Conservation (phyloP, 2,113 vertebrate species). For the Triplophysa tibetana region DNA sequence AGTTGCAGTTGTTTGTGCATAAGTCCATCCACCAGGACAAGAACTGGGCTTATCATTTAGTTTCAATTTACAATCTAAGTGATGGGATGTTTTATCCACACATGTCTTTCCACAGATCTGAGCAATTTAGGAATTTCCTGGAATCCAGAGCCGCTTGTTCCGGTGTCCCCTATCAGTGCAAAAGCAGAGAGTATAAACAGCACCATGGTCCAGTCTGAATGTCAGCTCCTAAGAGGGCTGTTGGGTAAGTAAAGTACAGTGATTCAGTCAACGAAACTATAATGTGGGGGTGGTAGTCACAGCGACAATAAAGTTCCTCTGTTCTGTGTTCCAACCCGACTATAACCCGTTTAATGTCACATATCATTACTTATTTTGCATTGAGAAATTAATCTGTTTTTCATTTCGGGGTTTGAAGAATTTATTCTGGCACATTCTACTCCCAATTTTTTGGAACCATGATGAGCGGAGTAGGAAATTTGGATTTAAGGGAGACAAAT, state of each 20-base stretch:
- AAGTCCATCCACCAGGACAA: not conserved
- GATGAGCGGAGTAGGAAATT: not conserved
- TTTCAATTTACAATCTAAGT: not conserved
- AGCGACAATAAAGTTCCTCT: not conserved
- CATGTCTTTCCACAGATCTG: not conserved
- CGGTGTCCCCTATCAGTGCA: not conserved
- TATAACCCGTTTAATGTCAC: not conserved
- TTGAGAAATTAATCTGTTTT: not conserved
- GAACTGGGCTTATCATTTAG: too few relatives aligned
- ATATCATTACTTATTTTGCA: not conserved
- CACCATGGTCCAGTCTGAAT: slow-evolving; percentile 46
- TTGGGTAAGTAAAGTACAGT: slow-evolving; percentile 39
- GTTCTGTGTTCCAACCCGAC: too few relatives aligned
- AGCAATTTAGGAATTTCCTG: not conserved
- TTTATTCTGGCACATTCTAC: not conserved
- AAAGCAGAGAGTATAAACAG: not conserved
- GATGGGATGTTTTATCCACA: not conserved
- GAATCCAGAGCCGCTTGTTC: not conserved
- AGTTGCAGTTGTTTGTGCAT: not conserved
- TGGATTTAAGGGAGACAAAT: slow-evolving; percentile 11
- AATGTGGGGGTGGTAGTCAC: not conserved
- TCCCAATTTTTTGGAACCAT: not conserved
- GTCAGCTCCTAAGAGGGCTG: slow-evolving; percentile 39
- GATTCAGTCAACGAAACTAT: not conserved
- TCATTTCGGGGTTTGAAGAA: not conserved